Evolutionary conservation across 2,113 vertebrate species (phyloP).

Genomic region (Zosterops lateralis): DNA sequence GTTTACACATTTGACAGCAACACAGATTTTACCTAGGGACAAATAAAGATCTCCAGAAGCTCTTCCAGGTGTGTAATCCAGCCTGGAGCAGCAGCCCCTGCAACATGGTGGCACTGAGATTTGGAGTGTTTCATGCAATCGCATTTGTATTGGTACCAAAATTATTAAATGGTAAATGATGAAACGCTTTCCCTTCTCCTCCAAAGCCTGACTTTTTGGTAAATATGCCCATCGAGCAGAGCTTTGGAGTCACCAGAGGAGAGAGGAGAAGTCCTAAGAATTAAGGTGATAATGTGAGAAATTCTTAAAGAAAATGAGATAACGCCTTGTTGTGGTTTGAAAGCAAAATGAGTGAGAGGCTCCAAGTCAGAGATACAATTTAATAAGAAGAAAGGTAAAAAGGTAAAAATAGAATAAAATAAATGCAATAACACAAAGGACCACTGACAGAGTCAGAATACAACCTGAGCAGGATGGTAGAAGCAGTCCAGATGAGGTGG

Average conservation of each 20-base stretch:
- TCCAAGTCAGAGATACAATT: too few relatives aligned
- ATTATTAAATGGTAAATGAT: background rate
- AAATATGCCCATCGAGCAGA: background rate
- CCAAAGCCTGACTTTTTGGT: background rate
- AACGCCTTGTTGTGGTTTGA: background rate
- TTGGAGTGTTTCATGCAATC: background rate
- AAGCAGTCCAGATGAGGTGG: too few relatives aligned
- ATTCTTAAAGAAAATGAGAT: background rate
- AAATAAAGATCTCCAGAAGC: background rate
- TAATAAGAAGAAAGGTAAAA: too few relatives aligned
- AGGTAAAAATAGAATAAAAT: too few relatives aligned
- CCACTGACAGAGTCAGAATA: too few relatives aligned
- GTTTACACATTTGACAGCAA: background rate
- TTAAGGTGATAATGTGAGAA: rapidly evolving
- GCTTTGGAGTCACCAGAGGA: background rate
- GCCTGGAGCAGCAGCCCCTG: background rate
- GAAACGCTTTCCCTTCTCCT: background rate
- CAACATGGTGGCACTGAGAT: background rate
- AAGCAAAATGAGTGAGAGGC: too few relatives aligned
- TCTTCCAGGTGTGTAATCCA: background rate
- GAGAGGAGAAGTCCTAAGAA: background rate
- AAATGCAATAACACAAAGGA: too few relatives aligned
- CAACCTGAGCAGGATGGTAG: too few relatives aligned
- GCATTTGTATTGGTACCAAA: background rate
- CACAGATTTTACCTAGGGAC: background rate